Percentiles rank a stretch among this genome's conserved stretches.
Evolutionary conservation across 92 coral and sea anemone species (phyloP).

Genomic region (Palythoa grandis): DNA sequence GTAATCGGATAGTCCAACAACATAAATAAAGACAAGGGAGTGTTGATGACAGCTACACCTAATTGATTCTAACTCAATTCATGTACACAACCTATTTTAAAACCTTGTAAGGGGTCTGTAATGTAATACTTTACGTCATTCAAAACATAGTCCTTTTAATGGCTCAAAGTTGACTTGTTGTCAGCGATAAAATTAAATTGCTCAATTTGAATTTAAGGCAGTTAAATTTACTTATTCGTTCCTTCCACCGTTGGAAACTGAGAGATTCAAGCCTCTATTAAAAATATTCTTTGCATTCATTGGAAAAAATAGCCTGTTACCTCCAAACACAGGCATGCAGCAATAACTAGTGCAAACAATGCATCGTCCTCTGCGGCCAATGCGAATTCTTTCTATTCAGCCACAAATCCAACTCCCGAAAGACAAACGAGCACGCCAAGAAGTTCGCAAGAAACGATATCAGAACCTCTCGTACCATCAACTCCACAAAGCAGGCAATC

Average conservation of each 20-base stretch:
- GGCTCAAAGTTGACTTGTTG: no score
- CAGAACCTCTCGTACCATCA: not conserved
- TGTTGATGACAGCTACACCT: no score
- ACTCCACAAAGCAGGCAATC: conserved; percentile 14
- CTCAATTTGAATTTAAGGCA: conserved; percentile 18
- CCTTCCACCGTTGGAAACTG: conserved; percentile 1
- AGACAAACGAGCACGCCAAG: conserved; percentile 14
- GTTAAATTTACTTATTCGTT: conserved; percentile 5
- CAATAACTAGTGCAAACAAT: not conserved
- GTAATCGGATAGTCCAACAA: no score
- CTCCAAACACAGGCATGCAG: not conserved
- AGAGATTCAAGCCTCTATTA: not conserved
- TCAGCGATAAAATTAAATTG: no score
- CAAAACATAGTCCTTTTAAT: no score
- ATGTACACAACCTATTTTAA: no score
- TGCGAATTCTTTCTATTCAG: conserved; percentile 3
- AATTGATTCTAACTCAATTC: no score
- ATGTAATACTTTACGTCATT: no score
- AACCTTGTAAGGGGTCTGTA: no score
- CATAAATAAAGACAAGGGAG: no score
- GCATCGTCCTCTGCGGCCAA: not conserved
- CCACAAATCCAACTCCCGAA: not conserved
- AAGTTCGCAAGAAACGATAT: not conserved
- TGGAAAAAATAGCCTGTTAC: conserved; percentile 11
- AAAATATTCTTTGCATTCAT: no score